Base-by-base conservation (phyloP, 1,140 invertebrate species). In the Cydia fagiglandana region DNA sequence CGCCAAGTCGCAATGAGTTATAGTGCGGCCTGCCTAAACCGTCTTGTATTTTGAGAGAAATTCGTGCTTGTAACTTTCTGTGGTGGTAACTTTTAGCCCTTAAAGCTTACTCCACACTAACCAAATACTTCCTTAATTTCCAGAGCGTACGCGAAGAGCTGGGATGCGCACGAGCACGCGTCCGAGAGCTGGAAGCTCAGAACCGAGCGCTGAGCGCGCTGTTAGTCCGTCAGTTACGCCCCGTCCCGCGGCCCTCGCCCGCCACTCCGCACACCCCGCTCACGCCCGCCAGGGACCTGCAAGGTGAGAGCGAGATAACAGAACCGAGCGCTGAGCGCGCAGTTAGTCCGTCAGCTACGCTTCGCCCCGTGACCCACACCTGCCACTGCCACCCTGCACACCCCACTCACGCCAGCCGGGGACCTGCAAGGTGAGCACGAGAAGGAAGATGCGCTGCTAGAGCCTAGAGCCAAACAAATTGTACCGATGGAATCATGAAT, bases 101-200 rank as follows among this genome's bases (percentile, higher is more conserved):
- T 38, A 9, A 41, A 41, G 38, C 38, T 1, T 15, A 50, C 12
- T 50, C 45, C 10, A 47, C 13, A 15, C 47, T 50, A 0, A 50
- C 47, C 47, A 50, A 13, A 50, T 0, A 15, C 0, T 15, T 50
- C 15, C 53, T 17, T 56, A 56, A 56, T 28, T 86, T 84, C 0
- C 87, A 96, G 95, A 95, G 94, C 78, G 92, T 96, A 10, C 94
- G 94, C 64, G 96, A 96, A 86, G 95, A 96, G 88, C 94, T 96
- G 80, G 93, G 93, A 30, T 93, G 94, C 5, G 88, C 96, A 24
- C 94, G 95, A 75, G 93, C 93, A 78, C 93, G 94, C 70, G 95
- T 96, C 45, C 94, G 95, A 78, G 95, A 96, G 81, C 91, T 96
- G 30, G 96, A 96, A 86, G 93, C 94, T 12, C 95, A 96, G 81